Evolutionary conservation across 1,140 invertebrate genomes (phyloP).

Genomic region (Holcopasites calliopsidis): DNA sequence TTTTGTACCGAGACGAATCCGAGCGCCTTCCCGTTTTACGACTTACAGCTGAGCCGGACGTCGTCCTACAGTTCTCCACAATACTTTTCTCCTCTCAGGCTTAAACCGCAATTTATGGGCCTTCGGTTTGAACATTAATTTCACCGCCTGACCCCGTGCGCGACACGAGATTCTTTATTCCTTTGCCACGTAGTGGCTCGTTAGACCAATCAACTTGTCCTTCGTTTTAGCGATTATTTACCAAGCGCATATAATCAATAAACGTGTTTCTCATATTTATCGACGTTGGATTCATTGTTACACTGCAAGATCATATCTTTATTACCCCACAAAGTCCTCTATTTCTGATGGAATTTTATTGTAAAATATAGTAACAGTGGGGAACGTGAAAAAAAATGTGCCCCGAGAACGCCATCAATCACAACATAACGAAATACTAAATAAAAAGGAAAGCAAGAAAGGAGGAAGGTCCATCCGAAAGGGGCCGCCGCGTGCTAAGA

Average conservation of each 20-base stretch:
- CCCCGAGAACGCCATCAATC: not conserved
- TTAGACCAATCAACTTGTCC: not conserved
- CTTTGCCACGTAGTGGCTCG: not conserved
- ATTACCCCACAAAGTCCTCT: too few species aligned
- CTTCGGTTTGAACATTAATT: constrained; percentile 51
- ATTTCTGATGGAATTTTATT: too few species aligned
- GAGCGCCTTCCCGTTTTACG: constrained; percentile 19
- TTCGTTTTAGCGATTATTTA: not conserved
- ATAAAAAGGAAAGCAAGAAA: not conserved
- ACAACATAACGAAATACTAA: not conserved
- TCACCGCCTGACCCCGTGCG: constrained; percentile 15
- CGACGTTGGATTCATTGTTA: too few species aligned
- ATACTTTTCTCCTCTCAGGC: constrained; percentile 25
- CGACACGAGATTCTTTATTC: constrained; percentile 32
- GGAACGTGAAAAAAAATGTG: not conserved
- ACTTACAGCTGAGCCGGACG: constrained; percentile 10
- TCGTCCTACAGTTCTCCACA: constrained; percentile 29
- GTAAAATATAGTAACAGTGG: not conserved
- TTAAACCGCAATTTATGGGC: constrained; percentile 51
- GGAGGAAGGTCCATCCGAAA: not conserved
- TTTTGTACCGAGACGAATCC: constrained; percentile 7
- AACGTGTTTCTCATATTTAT: not conserved
- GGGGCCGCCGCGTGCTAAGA: not conserved
- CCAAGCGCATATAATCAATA: not conserved
- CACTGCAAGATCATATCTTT: not conserved